A percentile compares a stretch with the other conserved stretches of the same genome.
Conservation (phyloP, 2,888 invertebrate genomes). For the Campaea margaritaria region DNA sequence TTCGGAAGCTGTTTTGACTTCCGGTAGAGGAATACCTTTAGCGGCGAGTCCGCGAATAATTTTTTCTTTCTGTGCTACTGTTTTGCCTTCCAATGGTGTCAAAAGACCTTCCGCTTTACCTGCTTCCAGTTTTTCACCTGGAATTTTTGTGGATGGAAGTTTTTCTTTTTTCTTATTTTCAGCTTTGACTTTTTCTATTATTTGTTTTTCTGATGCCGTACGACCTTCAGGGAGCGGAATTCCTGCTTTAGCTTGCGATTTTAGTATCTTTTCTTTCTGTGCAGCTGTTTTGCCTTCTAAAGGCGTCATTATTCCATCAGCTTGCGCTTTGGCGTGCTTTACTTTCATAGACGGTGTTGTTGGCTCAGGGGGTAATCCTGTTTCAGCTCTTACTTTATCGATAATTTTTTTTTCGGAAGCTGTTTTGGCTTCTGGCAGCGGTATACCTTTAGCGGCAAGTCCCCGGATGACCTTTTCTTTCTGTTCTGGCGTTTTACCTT, state of each 20-base stretch:
- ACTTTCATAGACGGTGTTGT: conserved; percentile 46
- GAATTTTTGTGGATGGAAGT: conserved; percentile 19
- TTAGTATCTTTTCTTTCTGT: conserved; percentile 47
- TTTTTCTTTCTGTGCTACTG: conserved; percentile 48
- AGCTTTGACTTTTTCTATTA: conserved; percentile 35
- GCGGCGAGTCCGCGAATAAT: conserved; percentile 32
- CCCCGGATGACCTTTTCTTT: conserved; percentile 43
- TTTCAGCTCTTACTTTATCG: conserved; percentile 35
- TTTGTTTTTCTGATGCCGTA: conserved; percentile 40
- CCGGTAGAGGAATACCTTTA: conserved; percentile 44
- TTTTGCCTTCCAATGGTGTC: conserved; percentile 47
- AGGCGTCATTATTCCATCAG: conserved; percentile 42
- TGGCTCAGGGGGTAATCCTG: conserved; percentile 40
- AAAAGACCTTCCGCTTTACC: too few species aligned
- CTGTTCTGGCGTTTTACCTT: conserved; percentile 48
- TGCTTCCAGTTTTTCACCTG: conserved; percentile 30
- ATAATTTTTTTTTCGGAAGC: conserved; percentile 38
- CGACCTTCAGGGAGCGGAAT: conserved; percentile 50
- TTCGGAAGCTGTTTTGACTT: conserved; percentile 48
- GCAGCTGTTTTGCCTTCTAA: conserved; percentile 44
- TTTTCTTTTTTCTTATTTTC: conserved; percentile 1
- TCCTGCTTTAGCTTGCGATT: conserved; percentile 42
- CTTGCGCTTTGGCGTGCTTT: conserved; percentile 40
- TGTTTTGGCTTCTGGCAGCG: conserved; percentile 37
- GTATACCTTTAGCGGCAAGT: conserved; percentile 42